These are phyloP conservation scores for Diadromus collaris DNA, from an alignment of 2,888 invertebrate species.

Conservation along the genomic window DNA sequence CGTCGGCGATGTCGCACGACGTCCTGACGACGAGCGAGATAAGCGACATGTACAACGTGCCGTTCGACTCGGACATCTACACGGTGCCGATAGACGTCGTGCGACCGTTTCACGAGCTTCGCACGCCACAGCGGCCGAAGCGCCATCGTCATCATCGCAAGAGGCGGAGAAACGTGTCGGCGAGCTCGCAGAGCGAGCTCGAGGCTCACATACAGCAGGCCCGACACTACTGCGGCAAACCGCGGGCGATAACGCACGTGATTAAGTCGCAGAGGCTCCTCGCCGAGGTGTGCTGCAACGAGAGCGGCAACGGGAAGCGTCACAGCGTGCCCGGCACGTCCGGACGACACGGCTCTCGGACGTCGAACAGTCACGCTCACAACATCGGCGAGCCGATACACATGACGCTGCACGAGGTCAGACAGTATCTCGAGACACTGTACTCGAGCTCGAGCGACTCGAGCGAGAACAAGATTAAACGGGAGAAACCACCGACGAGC, in stretches of 20 bases:
- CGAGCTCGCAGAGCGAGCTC: constrained; percentile 80
- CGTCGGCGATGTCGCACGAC: constrained; percentile 94
- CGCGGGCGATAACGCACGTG: constrained; percentile 77
- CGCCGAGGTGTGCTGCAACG: constrained; percentile 77
- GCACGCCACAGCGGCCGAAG: constrained; percentile 80
- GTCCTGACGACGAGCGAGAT: constrained; percentile 90
- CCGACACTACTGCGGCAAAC: constrained; percentile 77
- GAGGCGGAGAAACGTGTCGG: constrained; percentile 80
- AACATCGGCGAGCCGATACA: constrained; percentile 88
- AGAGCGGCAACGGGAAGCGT: constrained; percentile 81
- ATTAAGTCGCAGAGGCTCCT: constrained; percentile 78
- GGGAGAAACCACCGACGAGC: constrained; percentile 72
- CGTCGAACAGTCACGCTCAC: constrained; percentile 81
- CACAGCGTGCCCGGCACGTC: constrained; percentile 87
- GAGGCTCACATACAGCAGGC: constrained; percentile 78
- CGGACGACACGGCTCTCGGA: constrained; percentile 70
- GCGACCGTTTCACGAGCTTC: constrained; percentile 81
- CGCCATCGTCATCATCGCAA: constrained; percentile 80
- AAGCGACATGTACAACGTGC: constrained; percentile 91
- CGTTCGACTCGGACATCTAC: constrained; percentile 93
- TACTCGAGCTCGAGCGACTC: constrained; percentile 90
- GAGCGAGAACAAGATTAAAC: constrained; percentile 81
- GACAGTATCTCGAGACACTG: constrained; percentile 90
- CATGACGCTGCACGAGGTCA: constrained; percentile 92
- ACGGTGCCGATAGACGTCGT: constrained; percentile 93